A percentile compares a stretch with the other conserved stretches of the same genome.
Evolutionary conservation across 30 jellyfish, hydroid and myxozoan species (phyloP).

Genomic region (Pelagia noctiluca): DNA sequence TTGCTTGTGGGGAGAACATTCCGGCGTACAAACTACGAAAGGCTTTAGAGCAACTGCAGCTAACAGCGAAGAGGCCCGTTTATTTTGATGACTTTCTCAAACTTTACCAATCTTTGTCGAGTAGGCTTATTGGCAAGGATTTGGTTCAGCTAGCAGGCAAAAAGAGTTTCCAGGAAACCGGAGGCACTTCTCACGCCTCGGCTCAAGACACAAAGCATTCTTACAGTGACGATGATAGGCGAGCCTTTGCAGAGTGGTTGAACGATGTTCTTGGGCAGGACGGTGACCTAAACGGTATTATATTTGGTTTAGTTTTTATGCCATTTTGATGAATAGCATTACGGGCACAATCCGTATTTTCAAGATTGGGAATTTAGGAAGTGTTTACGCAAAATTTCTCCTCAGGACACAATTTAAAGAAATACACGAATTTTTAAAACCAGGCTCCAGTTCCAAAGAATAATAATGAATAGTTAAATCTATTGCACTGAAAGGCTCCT

Average conservation of each 20-base stretch:
- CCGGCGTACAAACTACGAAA: constrained; percentile 74
- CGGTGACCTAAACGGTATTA: constrained; percentile 44
- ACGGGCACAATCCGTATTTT: too few species aligned
- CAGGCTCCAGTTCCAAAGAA: too few species aligned
- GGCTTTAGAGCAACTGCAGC: constrained; percentile 11
- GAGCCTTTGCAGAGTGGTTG: constrained; percentile 75
- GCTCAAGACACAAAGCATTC: constrained; percentile 81
- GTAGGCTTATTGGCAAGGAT: not conserved
- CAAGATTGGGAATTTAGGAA: too few species aligned
- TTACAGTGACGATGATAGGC: constrained; percentile 56
- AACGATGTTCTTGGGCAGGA: constrained; percentile 35
- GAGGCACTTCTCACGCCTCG: constrained; percentile 39
- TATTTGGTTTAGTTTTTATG: too few species aligned
- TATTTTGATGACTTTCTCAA: constrained; percentile 31
- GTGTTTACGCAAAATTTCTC: too few species aligned
- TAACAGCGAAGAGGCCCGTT: constrained; percentile 6
- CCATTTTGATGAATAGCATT: too few species aligned
- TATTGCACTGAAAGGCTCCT: too few species aligned
- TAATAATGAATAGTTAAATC: too few species aligned
- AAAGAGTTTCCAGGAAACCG: constrained; percentile 22
- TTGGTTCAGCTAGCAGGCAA: constrained; percentile 11
- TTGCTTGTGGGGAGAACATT: constrained; percentile 51
- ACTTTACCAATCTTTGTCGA: constrained; percentile 19
- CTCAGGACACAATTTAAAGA: too few species aligned
- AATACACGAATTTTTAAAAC: too few species aligned